phyloP scores from a whole-genome alignment of 2,888 invertebrate genomes.

The Taenaris catops region DNA sequence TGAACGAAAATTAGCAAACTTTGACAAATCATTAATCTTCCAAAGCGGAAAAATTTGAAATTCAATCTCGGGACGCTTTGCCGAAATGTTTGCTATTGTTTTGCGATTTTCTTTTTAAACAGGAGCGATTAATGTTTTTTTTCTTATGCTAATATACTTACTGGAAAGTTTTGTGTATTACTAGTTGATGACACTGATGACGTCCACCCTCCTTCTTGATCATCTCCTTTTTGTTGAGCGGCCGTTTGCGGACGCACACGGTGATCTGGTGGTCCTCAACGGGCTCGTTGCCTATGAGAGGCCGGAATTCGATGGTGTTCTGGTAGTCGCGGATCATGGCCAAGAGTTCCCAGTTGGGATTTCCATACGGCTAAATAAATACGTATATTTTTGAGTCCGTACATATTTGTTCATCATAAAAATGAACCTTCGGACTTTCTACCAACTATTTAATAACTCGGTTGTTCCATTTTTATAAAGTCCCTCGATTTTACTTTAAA shows the following conservation, averaged over 20 bases:
- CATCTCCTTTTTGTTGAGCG: conserved; percentile 95
- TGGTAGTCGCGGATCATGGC: conserved; percentile 98
- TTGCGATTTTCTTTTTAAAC: conserved; percentile 4
- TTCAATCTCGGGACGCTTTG: conserved; percentile 12
- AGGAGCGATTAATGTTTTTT: conserved; percentile 6
- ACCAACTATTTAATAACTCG: too few species aligned
- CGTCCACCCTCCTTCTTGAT: conserved; percentile 91
- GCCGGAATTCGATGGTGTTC: conserved; percentile 90
- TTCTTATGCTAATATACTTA: too few species aligned
- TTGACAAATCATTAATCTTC: conserved; percentile 46
- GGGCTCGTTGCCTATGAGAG: conserved; percentile 90
- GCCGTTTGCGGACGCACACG: conserved; percentile 98
- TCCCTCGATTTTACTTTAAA: too few species aligned
- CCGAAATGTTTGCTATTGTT: conserved; percentile 14
- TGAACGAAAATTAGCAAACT: conserved; percentile 41
- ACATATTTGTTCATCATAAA: too few species aligned
- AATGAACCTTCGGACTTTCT: too few species aligned
- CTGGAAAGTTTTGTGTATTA: too few species aligned
- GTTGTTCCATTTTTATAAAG: too few species aligned
- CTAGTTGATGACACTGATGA: too few species aligned
- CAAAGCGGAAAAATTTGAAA: conserved; percentile 30
- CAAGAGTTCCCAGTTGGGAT: conserved; percentile 99
- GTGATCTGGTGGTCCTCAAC: conserved; percentile 98
- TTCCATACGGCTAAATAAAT: too few species aligned
- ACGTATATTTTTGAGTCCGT: too few species aligned